Base-by-base conservation (phyloP, 2,888 invertebrate species). In the Gnatocerus cornutus region DNA sequence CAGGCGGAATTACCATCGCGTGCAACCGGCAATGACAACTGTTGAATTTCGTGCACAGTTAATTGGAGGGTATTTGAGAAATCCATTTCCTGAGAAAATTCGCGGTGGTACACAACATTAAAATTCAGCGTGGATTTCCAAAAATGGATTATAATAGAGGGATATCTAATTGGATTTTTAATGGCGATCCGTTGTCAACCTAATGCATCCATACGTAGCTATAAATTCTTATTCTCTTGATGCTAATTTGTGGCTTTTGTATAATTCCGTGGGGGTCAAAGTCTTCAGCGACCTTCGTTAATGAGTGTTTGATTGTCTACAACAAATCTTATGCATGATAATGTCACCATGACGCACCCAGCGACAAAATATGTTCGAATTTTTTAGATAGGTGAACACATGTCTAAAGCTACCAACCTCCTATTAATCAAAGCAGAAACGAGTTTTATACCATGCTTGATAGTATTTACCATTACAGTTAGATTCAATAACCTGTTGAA, bases 401-500 rank as follows among this genome's bases (percentile, higher is more conserved):
- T 61, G 61, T 48, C 39, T 27, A 21, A 55, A 33, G 64, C 64
- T 64, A 55, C 61, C 53, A 68, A 46, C 64, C 59, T 64, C 64
- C 43, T 12, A 69, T 69, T 59, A 69, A 69, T 69, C 69, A 69
- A 52, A 29, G 21, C 50, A 30, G 12, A 62, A 69, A 64, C 69
- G 39, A 69, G 64, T 69, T 69, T 55, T 43, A 14, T 55, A 10
- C 21, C 37, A 10, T 52, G 48, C 13, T 50, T 52, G 59, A 67
- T 61, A 68, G 37, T 59, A 55, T 59, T 69, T 61, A 48, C 13
- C 55, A 53, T 48, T 68, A 69, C 69, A 69, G 69, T 69, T 69
- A 69, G 69, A 69, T 48, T 69, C 69, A 69, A 69, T 62, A 69
- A 69, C 69, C 69, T 66, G 66, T 10, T 33, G 29, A 45, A 55